Base-by-base conservation (phyloP, 1,140 invertebrate species). In the Araneus ventricosus region DNA sequence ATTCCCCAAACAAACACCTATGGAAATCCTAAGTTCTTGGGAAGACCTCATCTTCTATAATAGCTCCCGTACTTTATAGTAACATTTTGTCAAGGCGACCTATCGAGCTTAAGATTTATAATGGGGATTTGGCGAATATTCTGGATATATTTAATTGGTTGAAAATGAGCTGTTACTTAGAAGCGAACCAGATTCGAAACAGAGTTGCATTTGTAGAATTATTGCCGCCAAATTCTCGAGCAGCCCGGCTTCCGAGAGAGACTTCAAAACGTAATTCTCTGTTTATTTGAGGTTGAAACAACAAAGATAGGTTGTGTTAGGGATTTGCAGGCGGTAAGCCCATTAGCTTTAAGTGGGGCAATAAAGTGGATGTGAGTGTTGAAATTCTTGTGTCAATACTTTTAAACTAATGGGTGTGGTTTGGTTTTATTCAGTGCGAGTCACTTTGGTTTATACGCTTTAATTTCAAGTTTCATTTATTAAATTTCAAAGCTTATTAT, bases 91-190 rank as follows among this genome's bases (percentile, higher is more conserved):
- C 3, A 80, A 39, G 20, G 75, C 75, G 39, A 10, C 34, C 75
- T 41, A 24, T 41, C 27, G 52, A 17, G 27, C n/a, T 59, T 41
- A 34, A 86, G 84, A 86, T 86, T 86, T 86, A 86, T 86, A 86
- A 86, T 86, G 57, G 84, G 84, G 30, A 86, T 86, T 86, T 86
- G 52, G 79, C 5, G 17, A n/a, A 59, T 30, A 52, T 20, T n/a
- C n/a, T n/a, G n/a, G n/a, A n/a, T n/a, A n/a, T 86, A n/a, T n/a
- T 86, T 52, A 86, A 52, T 86, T 59, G 24, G 84, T 24, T 59
- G 84, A 52, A 86, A 86, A 86, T 86, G 84, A 86, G 84, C 84
- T 86, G 84, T 86, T 86, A 86, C 84, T 86, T 86, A 59, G 8
- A 52, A 59, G 6, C 27, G 4, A 17, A 37, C 7, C 34, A 4